phyloP scores from a whole-genome alignment of 2,797 vertebrate genomes.

The Caiman crocodilus region DNA sequence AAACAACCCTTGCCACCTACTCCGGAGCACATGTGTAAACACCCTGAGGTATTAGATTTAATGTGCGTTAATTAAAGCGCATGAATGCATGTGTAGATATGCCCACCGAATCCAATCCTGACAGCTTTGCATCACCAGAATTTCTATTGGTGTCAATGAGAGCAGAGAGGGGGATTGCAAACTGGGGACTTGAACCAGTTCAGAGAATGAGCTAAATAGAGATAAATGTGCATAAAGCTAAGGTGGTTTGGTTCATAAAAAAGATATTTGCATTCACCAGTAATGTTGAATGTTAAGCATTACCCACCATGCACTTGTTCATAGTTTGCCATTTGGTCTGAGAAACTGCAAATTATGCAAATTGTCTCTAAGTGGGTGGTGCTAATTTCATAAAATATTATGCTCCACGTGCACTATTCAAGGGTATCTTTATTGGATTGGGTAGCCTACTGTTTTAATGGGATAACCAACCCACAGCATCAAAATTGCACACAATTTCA shows the following conservation, averaged over 20 bases:
- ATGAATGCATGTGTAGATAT: no score
- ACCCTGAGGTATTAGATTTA: no score
- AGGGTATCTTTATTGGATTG: accelerated
- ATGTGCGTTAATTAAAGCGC: no score
- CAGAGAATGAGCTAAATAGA: no score
- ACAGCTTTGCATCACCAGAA: no score
- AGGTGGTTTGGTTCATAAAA: background rate
- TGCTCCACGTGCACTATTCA: background rate
- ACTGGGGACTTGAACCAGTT: no score
- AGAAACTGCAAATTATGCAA: background rate
- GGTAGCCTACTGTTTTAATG: background rate
- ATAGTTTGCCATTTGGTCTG: background rate
- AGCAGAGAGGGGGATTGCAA: no score
- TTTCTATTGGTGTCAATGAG: no score
- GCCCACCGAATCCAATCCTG: no score
- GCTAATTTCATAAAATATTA: background rate
- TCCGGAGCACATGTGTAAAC: no score
- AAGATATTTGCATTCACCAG: background rate
- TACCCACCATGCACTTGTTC: background rate
- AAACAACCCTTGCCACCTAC: no score
- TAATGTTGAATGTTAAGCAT: background rate
- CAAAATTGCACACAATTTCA: background rate
- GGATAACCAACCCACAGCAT: conserved; percentile 12
- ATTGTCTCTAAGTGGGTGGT: background rate
- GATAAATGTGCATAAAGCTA: background rate